Conservation (phyloP, 30 jellyfish, hydroid and myxozoan genomes). For the Mastigias papua region DNA sequence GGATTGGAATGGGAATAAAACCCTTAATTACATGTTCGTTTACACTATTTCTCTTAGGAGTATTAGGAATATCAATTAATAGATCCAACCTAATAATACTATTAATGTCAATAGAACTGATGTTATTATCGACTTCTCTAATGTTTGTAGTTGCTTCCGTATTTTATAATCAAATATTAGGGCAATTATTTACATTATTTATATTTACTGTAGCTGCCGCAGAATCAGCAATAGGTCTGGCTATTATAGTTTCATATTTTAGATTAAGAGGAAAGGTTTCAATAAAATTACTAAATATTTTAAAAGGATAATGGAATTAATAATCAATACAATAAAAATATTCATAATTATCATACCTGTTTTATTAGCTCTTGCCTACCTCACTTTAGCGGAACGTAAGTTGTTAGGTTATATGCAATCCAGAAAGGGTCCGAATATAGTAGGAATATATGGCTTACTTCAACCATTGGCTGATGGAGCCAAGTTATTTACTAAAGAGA, state of each 20-base stretch:
- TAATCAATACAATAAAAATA: background rate
- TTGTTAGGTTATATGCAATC: constrained; percentile 64
- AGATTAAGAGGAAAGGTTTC: constrained; percentile 62
- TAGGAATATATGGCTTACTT: constrained; percentile 78
- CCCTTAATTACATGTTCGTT: background rate
- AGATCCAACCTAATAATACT: constrained; percentile 44
- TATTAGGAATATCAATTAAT: constrained; percentile 38
- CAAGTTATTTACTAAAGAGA: constrained; percentile 67
- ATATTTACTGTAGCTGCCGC: constrained; percentile 68
- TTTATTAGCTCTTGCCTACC: constrained; percentile 59
- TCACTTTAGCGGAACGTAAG: constrained; percentile 80
- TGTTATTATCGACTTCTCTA: constrained; percentile 28
- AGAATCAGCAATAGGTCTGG: constrained; percentile 70
- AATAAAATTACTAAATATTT: constrained; percentile 23
- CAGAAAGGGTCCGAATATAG: constrained; percentile 80
- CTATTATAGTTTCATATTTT: constrained; percentile 44
- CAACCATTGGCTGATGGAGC: constrained; percentile 88
- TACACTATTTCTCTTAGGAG: constrained; percentile 19
- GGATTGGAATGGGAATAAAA: constrained; percentile 69
- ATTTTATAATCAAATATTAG: background rate
- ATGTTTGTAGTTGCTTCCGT: constrained; percentile 4
- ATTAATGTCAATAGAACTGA: constrained; percentile 42
- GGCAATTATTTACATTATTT: constrained; percentile 39
- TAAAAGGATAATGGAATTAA: constrained; percentile 47
- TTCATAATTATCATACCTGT: constrained; percentile 8